Evolutionary conservation across 2,888 invertebrate genomes (phyloP), one percentile per base, ranked within the genome.

Genomic region (Artemia sinica): DNA sequence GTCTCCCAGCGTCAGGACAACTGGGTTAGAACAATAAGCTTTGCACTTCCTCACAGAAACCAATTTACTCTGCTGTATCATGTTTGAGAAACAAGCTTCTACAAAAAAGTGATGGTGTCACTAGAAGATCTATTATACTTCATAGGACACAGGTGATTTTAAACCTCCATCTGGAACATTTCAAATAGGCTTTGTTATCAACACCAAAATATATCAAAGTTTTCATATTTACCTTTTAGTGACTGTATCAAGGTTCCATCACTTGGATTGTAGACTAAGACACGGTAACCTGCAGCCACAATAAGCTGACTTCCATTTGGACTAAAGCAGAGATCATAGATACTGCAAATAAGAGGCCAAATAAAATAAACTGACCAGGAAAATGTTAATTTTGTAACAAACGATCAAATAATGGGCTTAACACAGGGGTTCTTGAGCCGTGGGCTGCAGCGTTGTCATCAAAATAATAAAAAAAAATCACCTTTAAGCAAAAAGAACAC

Each of bases 221-320:
- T n/a, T n/a, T 66, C 66, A 18, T 50, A 4, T 52, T 66, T 74
- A 81, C 82, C 97, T 81, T 93, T 93, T 1, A 98, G 81, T 0
- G 94, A 84, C 77, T 96, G 93, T 66, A 97, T 84, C 6, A 96
- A 81, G 1, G 87, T 85, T 12, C 97, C 97, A 79, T 95, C 91
- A 69, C 82, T 84, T 3, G 93, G 88, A 77, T 95, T 91, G 78
- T 96, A 97, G 13, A 98, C 92, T 75, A 97, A 82, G n/a, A 98
- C 88, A 74, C 91, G 85, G 75, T 89, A 88, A 1, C 95, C 95
- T 63, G 94, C 93, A 8, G 94, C 96, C 13, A 94, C 91, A 69
- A 98, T 86, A 71, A 98, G 80, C 78, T 95, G 94, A 11, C 85
- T 84, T 18, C 96, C 97, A 80, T 95, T 94, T 8, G 97, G 96